phyloP scores from a whole-genome alignment of 2,888 invertebrate species.

The Seladonia tumulorum region DNA sequence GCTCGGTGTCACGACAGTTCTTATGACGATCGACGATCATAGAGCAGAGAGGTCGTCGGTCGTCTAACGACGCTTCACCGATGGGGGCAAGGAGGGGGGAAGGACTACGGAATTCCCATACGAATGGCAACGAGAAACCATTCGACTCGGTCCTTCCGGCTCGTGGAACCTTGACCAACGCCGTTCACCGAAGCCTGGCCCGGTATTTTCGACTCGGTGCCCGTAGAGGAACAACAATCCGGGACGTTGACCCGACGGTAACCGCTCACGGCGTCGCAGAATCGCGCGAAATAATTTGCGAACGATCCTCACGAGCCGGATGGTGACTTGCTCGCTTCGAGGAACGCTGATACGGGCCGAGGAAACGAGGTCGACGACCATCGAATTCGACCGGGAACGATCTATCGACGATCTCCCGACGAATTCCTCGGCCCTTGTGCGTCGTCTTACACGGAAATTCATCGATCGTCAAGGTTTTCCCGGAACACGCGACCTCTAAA shows the following conservation, averaged over 20 bases:
- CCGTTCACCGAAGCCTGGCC: slow-evolving; percentile 40
- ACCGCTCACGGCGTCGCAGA: slow-evolving; percentile 22
- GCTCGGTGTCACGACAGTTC: slow-evolving; percentile 28
- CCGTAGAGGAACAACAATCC: slow-evolving; percentile 50
- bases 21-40: slow-evolving; percentile 20
- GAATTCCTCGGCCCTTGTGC: not conserved
- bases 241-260: slow-evolving; percentile 44
- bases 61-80: not conserved
- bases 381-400: not conserved
- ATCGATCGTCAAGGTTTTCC: not conserved
- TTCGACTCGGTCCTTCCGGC: slow-evolving; percentile 38
- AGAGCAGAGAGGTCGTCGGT: not conserved
- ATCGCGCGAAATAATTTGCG: slow-evolving; percentile 53
- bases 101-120: slow-evolving; percentile 17
- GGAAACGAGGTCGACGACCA: slow-evolving; percentile 40
- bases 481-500: not conserved
- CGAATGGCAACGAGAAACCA: slow-evolving; percentile 39
- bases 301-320: slow-evolving; percentile 47
- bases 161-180: slow-evolving; percentile 49
- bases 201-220: slow-evolving; percentile 58
- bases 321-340: slow-evolving; percentile 40
- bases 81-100: not conserved
- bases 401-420: not conserved
- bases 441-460: not conserved
- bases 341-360: not conserved